These are phyloP conservation scores for Drosophila paramelanica DNA, from an alignment of 2,888 invertebrate species.

Conservation along the genomic window DNA sequence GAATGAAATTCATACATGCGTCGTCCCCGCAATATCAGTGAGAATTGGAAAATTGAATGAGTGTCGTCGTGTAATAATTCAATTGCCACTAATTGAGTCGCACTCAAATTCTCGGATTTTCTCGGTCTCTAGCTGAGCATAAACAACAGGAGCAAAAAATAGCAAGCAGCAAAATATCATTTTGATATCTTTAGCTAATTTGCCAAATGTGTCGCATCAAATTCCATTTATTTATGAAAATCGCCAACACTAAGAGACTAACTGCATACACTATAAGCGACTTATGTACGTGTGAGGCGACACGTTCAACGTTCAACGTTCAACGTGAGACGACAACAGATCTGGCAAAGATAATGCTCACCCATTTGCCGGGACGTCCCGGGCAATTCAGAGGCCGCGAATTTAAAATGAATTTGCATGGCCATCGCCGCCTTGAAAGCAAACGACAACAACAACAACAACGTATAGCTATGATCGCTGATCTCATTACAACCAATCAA, in stretches of 20 bases:
- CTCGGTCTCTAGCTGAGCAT: constrained; percentile 43
- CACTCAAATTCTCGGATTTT: constrained; percentile 71
- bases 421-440: constrained; percentile 36
- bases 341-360: constrained; percentile 47
- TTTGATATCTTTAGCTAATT: constrained; percentile 54
- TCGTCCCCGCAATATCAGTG: constrained; percentile 34
- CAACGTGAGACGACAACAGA: constrained; percentile 9
- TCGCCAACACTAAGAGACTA: not conserved
- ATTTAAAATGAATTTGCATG: constrained; percentile 40
- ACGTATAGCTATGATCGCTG: constrained; percentile 1
- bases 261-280: not conserved
- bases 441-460: constrained; percentile 7
- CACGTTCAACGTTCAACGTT: constrained; percentile 54
- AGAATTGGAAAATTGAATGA: constrained; percentile 79
- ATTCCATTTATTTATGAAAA: constrained; percentile 47
- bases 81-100: constrained; percentile 78
- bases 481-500: constrained; percentile 46
- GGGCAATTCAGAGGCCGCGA: constrained; percentile 20
- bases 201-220: constrained; percentile 77
- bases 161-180: constrained; percentile 11
- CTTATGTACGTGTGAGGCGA: constrained; percentile 17
- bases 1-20: constrained; percentile 38
- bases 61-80: constrained; percentile 79
- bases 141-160: constrained; percentile 32
- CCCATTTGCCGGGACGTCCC: constrained; percentile 60